Conservation (phyloP, 64 coral and sea anemone species). For the Montipora foliosa region DNA sequence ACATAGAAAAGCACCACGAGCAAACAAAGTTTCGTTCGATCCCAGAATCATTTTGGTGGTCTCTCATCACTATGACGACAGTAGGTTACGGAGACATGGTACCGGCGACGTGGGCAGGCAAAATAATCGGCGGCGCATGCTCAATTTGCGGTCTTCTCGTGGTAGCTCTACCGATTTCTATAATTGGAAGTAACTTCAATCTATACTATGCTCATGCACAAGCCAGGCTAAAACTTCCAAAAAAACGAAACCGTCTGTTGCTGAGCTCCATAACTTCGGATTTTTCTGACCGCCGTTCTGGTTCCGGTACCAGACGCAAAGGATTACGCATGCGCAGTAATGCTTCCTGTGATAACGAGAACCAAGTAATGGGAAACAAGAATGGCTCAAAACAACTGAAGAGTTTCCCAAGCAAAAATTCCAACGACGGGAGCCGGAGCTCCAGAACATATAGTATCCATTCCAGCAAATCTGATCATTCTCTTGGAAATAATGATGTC, state of each 20-base stretch:
- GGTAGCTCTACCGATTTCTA: conserved; percentile 93
- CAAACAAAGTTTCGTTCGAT: conserved; percentile 88
- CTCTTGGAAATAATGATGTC: background rate
- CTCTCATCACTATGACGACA: conserved; percentile 97
- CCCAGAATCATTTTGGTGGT: conserved; percentile 96
- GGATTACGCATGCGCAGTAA: conserved; percentile 62
- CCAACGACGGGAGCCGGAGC: background rate
- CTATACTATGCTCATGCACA: conserved; percentile 97
- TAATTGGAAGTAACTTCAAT: conserved; percentile 97
- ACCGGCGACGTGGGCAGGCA: conserved; percentile 68
- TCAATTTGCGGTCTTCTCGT: conserved; percentile 89
- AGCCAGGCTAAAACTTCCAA: conserved; percentile 85
- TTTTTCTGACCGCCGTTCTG: conserved; percentile 50
- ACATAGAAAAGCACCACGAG: conserved; percentile 60
- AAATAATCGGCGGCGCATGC: conserved; percentile 88
- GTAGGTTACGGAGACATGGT: conserved; percentile 95
- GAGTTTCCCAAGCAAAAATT: background rate
- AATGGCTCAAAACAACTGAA: conserved; percentile 27
- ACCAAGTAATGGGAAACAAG: background rate
- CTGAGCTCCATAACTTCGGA: conserved; percentile 78
- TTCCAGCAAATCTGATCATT: conserved; percentile 19
- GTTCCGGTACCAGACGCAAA: conserved; percentile 43
- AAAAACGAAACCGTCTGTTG: conserved; percentile 71
- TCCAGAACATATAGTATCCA: background rate
- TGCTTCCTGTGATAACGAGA: background rate